Evolutionary conservation across 92 coral and sea anemone species (phyloP).

Genomic region (Palythoa grandiflora): DNA sequence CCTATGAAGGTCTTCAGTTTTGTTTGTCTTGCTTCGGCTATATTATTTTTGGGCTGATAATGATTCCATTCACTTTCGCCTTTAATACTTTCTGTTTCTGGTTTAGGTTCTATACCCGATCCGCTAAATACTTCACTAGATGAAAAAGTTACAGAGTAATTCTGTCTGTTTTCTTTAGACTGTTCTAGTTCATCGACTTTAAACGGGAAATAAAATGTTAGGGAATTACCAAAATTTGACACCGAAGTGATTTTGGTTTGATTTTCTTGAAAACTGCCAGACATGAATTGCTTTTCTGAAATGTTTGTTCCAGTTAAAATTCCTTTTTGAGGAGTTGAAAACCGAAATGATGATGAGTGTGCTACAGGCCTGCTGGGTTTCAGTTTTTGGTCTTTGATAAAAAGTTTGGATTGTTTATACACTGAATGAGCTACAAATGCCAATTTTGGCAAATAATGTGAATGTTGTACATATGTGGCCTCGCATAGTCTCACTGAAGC

Average conservation of each 20-base stretch:
- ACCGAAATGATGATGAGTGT: background rate
- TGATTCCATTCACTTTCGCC: background rate
- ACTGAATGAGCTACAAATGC: background rate
- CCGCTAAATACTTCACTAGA: background rate
- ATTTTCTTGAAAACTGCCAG: background rate
- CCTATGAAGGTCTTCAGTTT: background rate
- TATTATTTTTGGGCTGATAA: background rate
- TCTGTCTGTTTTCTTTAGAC: background rate
- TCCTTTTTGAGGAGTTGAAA: background rate
- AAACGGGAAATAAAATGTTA: background rate
- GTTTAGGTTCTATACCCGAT: background rate
- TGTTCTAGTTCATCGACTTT: background rate
- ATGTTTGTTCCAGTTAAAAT: background rate
- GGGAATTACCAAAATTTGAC: background rate
- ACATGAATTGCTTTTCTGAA: background rate
- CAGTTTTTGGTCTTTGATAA: background rate
- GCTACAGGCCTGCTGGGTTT: background rate
- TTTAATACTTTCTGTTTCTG: background rate
- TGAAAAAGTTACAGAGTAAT: background rate
- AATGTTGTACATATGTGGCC: conserved; percentile 13
- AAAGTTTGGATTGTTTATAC: background rate
- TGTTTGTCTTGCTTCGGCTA: background rate
- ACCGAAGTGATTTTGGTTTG: background rate
- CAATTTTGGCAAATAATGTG: conserved; percentile 19
- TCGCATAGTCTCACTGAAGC: conserved; percentile 39